Evolutionary conservation across 2,888 invertebrate species (phyloP), one percentile per base, ranked within the genome.

Genomic region (Saturnia japonica): DNA sequence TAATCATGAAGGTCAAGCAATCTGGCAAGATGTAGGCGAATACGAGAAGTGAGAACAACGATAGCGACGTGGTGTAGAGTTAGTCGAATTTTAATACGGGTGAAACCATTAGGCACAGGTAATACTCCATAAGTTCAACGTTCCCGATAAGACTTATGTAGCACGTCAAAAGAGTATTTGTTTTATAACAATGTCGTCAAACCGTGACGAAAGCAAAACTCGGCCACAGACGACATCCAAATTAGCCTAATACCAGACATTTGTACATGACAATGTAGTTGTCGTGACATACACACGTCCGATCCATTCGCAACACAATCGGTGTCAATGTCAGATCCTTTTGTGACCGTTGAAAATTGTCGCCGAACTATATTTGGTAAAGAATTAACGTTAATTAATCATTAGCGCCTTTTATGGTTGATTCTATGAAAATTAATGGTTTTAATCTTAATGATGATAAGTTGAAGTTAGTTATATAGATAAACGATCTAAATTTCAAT

Each of bases 341-440:
- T 40, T 64, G 40, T 64, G 64, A 40, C 64, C 40, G 64, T 64
- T 64, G n/a, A 64, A 40, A 64, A 64, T 64, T 64, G 64, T 64
- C 64, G 40, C n/a, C 64, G 64, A 1, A 9, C 64, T 40, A 40
- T 40, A 40, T 64, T 40, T n/a, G 64, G 64, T 40, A 1, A 1
- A 64, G 34, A n/a, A 64, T 64, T 64, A 64, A 40, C 34, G 40
- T n/a, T 64, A 64, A 64, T 64, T 64, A 40, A 19, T 64, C 19
- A 40, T 64, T 40, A 4, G 34, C 22, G 9, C 64, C 64, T 64
- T 64, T 40, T 64, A 64, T 19, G 64, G 64, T 40, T 64, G 40
- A 40, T 64, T n/a, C n/a, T 64, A 64, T 64, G 16, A 34, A 19
- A 64, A 40, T 0, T 40, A 64, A 62, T 62, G 4, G 14, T 12